Evolutionary conservation across 2,888 invertebrate species (phyloP).

Genomic region (Limnephilus rhombicus): DNA sequence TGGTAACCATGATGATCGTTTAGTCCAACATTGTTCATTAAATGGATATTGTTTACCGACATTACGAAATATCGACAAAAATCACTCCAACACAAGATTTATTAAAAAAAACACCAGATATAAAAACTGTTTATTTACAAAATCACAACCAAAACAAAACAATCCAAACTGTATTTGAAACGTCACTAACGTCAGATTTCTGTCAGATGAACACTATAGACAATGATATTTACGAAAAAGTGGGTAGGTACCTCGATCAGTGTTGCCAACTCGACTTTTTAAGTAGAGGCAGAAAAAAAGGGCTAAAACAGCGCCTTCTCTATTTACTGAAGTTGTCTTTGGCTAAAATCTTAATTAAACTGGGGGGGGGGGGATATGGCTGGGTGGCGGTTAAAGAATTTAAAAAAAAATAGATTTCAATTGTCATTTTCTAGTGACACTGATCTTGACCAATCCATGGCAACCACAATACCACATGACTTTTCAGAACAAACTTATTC

Average conservation of each 20-base stretch:
- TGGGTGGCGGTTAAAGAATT: too few relatives aligned
- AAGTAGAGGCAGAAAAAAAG: too few relatives aligned
- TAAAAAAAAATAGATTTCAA: too few relatives aligned
- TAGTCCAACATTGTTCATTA: constrained; percentile 28
- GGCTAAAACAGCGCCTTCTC: too few relatives aligned
- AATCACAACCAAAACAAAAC: not conserved
- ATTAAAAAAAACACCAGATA: not conserved
- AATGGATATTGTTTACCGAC: constrained; percentile 11
- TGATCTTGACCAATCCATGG: too few relatives aligned
- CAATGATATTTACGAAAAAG: not conserved
- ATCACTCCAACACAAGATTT: not conserved
- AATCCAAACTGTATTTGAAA: not conserved
- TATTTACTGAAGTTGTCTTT: too few relatives aligned
- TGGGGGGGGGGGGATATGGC: too few relatives aligned
- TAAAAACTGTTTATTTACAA: not conserved
- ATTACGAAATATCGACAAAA: not conserved
- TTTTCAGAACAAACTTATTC: too few relatives aligned
- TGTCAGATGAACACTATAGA: not conserved
- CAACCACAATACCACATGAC: too few relatives aligned
- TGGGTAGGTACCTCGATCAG: not conserved
- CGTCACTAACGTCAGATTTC: not conserved
- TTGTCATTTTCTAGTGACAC: too few relatives aligned
- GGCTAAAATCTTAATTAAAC: too few relatives aligned
- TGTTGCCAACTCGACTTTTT: too few relatives aligned
- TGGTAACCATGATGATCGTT: constrained; percentile 42